phyloP scores from a whole-genome alignment of 2,888 invertebrate species.

The Pachliopta kotzebuea region DNA sequence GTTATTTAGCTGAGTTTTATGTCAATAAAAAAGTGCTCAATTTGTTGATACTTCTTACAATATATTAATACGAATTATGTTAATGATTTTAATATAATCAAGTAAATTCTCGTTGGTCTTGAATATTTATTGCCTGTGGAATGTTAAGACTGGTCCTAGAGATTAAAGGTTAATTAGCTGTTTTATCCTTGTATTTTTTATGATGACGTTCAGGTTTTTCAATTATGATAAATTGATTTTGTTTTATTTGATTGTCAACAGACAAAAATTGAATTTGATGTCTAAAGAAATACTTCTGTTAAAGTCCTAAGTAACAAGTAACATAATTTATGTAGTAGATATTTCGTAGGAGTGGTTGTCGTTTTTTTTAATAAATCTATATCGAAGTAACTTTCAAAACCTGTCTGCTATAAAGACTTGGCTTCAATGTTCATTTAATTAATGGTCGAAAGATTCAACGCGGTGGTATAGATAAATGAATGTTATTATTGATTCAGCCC shows the following conservation, averaged over 20 bases:
- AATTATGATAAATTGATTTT: neutral
- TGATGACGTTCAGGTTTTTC: neutral
- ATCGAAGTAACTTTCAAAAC: constrained; percentile 14
- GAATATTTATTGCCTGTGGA: too few relatives aligned
- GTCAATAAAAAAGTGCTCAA: too few relatives aligned
- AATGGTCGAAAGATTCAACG: constrained; percentile 28
- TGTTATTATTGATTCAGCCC: constrained; percentile 30
- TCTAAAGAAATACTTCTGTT: too few relatives aligned
- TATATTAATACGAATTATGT: too few relatives aligned
- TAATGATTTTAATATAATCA: too few relatives aligned
- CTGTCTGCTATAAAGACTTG: constrained; percentile 15
- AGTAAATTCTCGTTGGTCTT: too few relatives aligned
- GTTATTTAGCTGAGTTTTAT: neutral
- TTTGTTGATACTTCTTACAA: too few relatives aligned
- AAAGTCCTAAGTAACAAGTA: neutral
- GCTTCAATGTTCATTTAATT: constrained; percentile 28
- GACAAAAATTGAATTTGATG: too few relatives aligned
- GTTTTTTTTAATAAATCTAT: constrained; percentile 5
- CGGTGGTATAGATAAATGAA: constrained; percentile 33
- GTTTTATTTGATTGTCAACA: neutral
- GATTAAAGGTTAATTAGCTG: neutral
- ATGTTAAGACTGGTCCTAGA: neutral
- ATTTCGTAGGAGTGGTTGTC: neutral
- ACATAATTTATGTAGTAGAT: neutral
- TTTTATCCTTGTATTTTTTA: neutral